Evolutionary conservation across 1,140 invertebrate genomes (phyloP), one percentile per base, ranked within the genome.

Genomic region (Aethina tumida): DNA sequence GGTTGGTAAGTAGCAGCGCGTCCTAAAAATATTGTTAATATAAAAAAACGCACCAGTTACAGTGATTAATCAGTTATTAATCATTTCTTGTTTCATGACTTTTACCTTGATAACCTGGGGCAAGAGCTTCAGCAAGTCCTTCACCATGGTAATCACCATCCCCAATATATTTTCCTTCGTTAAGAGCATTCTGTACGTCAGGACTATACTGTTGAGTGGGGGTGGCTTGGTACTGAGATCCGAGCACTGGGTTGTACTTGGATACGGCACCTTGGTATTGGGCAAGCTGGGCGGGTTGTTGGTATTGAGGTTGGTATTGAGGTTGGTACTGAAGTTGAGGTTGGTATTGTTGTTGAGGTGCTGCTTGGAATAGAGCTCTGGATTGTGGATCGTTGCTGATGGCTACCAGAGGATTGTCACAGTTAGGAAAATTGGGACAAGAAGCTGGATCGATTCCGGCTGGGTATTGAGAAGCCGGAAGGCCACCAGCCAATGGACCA

Each of bases 61-160:
- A n/a, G n/a, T n/a, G n/a, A n/a, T n/a, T n/a, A n/a, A n/a, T n/a
- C n/a, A n/a, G n/a, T n/a, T n/a, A n/a, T n/a, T n/a, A n/a, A n/a
- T n/a, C n/a, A n/a, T n/a, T n/a, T 24, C 21, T 26, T 26, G n/a
- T 26, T 2, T 10, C 2, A 5, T 26, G 24, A 3, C 14, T 10
- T 4, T 26, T 26, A 10, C 14, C n/a, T 13, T 4, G n/a, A n/a
- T 49, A 45, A 15, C 47, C 47, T 22, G 47, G 47, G 9, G 52
- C 53, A 55, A 62, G 52, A 58, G 61, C 31, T 60, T 65, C 64
- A 54, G 61, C 60, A 50, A 64, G 29, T 53, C 64, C 68, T 65
- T 71, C 52, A 58, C 65, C 28, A 59, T 65, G 54, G 63, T 58
- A 62, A 32, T 62, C 60, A 26, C 60, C 60, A 42, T 62, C 60